Conservation (phyloP, 2,888 invertebrate species). For the Thera obeliscata region DNA sequence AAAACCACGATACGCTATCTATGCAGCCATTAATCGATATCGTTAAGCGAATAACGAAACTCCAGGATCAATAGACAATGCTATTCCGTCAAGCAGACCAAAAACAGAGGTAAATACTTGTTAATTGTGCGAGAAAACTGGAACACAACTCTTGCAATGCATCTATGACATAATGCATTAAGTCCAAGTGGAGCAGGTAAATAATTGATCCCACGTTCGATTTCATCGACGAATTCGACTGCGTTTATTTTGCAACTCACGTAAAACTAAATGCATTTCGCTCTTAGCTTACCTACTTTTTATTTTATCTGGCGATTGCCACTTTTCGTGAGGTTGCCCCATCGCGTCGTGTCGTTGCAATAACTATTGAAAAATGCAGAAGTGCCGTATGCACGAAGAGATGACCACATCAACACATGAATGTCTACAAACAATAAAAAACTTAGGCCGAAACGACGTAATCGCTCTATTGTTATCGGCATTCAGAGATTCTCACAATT, state of each 20-base stretch:
- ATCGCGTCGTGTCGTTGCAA: constrained; percentile 30
- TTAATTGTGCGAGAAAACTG: constrained; percentile 62
- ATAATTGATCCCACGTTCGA: constrained; percentile 80
- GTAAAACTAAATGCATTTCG: constrained; percentile 51
- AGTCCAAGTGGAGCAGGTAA: constrained; percentile 59
- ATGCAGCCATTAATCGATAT: constrained; percentile 57
- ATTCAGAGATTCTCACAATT: constrained; percentile 58
- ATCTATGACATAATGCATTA: constrained; percentile 60
- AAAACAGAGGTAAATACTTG: constrained; percentile 56
- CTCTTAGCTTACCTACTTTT: constrained; percentile 49
- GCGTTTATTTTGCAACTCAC: constrained; percentile 52
- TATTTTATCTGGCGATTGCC: constrained; percentile 41
- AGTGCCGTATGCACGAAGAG: constrained; percentile 24
- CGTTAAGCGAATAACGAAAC: constrained; percentile 46
- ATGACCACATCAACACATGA: constrained; percentile 46
- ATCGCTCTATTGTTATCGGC: constrained; percentile 59
- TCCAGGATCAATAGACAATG: constrained; percentile 48
- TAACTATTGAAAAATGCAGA: constrained; percentile 11
- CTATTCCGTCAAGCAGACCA: constrained; percentile 44
- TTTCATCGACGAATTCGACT: constrained; percentile 62
- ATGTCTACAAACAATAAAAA: constrained; percentile 35
- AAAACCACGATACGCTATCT: constrained; percentile 50
- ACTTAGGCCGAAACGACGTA: constrained; percentile 48
- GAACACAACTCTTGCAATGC: constrained; percentile 53
- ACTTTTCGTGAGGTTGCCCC: constrained; percentile 46